phyloP scores from a whole-genome alignment of 2,888 invertebrate species.

The Tachina grossa region DNA sequence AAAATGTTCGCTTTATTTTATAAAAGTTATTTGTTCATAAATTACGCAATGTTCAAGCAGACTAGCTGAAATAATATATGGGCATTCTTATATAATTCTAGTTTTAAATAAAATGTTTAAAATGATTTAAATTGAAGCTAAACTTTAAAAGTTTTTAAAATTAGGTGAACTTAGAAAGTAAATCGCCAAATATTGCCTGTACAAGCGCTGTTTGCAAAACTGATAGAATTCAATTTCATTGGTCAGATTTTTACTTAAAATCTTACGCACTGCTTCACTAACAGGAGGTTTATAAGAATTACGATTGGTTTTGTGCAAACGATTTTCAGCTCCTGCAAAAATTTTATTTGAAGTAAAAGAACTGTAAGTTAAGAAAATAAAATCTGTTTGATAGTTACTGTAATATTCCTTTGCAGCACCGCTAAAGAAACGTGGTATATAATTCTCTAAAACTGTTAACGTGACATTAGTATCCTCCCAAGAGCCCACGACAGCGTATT shows the following conservation, averaged over 20 bases:
- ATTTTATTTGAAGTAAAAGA: neutral
- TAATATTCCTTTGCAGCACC: constrained; percentile 87
- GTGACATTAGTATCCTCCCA: constrained; percentile 85
- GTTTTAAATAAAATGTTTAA: too few relatives aligned
- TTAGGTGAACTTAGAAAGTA: constrained; percentile 30
- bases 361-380: neutral
- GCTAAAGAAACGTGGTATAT: constrained; percentile 91
- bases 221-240: constrained; percentile 96
- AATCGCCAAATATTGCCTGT: constrained; percentile 89
- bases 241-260: constrained; percentile 94
- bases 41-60: too few relatives aligned
- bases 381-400: constrained; percentile 84
- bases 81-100: too few relatives aligned
- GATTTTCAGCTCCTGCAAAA: constrained; percentile 71
- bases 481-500: constrained; percentile 94
- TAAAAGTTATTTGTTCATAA: too few relatives aligned
- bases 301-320: constrained; percentile 80
- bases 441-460: constrained; percentile 93
- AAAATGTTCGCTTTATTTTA: too few relatives aligned
- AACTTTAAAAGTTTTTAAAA: constrained; percentile 5
- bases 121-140: neutral
- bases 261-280: constrained; percentile 92
- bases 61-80: too few relatives aligned
- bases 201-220: constrained; percentile 92
- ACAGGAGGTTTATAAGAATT: constrained; percentile 91